A percentile compares a stretch with the other conserved stretches of the same genome.
These are phyloP conservation scores for Apotomis capreana DNA, from an alignment of 2,888 invertebrate genomes.

Conservation along the genomic window DNA sequence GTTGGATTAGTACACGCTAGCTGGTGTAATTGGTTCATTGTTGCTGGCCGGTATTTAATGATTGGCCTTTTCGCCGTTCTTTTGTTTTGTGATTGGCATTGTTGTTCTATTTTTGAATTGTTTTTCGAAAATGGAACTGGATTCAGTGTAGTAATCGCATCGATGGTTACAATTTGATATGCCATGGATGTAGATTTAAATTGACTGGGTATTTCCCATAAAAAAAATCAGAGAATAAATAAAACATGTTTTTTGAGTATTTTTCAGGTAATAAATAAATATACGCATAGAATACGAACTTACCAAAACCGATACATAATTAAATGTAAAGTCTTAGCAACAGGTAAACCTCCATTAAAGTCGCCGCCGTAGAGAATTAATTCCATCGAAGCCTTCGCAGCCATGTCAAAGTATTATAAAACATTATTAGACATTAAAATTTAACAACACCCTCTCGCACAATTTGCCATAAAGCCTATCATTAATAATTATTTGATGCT, in stretches of 20 bases:
- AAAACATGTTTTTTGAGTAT: no score
- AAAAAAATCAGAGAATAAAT: no score
- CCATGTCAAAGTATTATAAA: conserved; percentile 41
- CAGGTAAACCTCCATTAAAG: conserved; percentile 17
- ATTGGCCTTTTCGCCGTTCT: conserved; percentile 51
- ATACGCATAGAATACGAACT: not conserved
- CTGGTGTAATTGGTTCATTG: conserved; percentile 75
- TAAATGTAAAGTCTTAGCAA: not conserved
- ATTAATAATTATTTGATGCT: conserved; percentile 49
- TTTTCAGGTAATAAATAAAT: not conserved
- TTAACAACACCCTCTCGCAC: conserved; percentile 40
- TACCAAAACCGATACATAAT: not conserved
- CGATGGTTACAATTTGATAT: not conserved
- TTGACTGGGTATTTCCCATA: no score
- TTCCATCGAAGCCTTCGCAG: conserved; percentile 32
- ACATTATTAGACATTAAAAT: conserved; percentile 41
- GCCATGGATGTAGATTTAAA: not conserved
- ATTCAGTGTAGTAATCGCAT: conserved; percentile 4
- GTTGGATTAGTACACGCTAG: conserved; percentile 50
- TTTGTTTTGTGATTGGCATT: conserved; percentile 45
- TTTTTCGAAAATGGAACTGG: conserved; percentile 26
- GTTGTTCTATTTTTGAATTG: conserved; percentile 25
- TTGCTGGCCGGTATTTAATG: conserved; percentile 61
- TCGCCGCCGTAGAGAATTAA: conserved; percentile 15
- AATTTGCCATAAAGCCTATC: conserved; percentile 41